Conservation (phyloP, 2,888 invertebrate species). For the Phyllotreta striolata region DNA sequence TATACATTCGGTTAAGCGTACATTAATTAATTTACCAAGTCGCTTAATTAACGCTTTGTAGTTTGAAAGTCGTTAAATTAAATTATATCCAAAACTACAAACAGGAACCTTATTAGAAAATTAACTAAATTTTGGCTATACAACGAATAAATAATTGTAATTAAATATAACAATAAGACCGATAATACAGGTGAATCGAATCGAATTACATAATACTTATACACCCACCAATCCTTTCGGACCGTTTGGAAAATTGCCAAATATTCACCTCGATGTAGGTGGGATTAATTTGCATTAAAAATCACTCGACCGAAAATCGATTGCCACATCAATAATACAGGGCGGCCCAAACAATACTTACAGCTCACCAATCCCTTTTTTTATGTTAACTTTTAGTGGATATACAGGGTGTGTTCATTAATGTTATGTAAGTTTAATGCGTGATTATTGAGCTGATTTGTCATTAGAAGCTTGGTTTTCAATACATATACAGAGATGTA, state of each 20-base stretch:
- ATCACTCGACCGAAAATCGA: background rate
- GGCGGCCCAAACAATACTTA: no score
- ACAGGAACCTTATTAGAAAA: no score
- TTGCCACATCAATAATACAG: background rate
- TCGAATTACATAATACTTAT: conserved; percentile 2
- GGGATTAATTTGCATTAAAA: background rate
- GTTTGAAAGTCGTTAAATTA: background rate
- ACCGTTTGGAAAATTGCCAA: background rate
- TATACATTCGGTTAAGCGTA: background rate
- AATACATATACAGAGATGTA: no score
- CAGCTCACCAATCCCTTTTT: no score
- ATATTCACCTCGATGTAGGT: background rate
- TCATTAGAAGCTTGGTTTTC: no score
- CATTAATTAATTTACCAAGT: conserved; percentile 6
- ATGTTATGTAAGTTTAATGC: no score
- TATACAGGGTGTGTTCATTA: no score
- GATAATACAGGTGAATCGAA: conserved; percentile 2
- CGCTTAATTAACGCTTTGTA: conserved; percentile 7
- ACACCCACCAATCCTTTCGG: background rate
- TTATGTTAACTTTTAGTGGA: no score
- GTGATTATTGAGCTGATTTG: no score
- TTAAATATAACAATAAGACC: background rate
- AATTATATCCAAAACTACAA: conserved; percentile 3
- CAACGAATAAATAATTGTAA: no score
- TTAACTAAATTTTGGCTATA: no score